Evolutionary conservation across 2,888 invertebrate genomes (phyloP).

Genomic region (Rhamnusium bicolor): DNA sequence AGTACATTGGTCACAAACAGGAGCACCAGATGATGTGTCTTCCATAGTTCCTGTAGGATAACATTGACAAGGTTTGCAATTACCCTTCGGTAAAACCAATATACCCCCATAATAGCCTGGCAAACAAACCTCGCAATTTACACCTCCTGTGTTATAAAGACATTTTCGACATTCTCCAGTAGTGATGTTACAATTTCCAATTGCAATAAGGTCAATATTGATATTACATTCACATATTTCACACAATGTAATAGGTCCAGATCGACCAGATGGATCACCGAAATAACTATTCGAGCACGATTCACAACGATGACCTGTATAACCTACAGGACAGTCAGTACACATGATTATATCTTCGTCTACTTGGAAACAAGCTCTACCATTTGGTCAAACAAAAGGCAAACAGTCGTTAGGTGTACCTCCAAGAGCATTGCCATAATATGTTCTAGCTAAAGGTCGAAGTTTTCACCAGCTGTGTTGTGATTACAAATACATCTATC

Average conservation of each 20-base stretch:
- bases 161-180: constrained; percentile 97
- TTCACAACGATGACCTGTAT: constrained; percentile 92
- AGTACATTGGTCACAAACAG: constrained; percentile 85
- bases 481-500: constrained; percentile 97
- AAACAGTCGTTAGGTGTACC: constrained; percentile 87
- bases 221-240: constrained; percentile 93
- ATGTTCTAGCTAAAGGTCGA: constrained; percentile 96
- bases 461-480: constrained; percentile 95
- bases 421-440: constrained; percentile 92
- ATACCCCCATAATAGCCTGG: constrained; percentile 97
- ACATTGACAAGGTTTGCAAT: constrained; percentile 92
- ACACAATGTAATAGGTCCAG: constrained; percentile 81
- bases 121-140: constrained; percentile 93
- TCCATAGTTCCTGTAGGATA: constrained; percentile 87
- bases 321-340: constrained; percentile 94
- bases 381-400: constrained; percentile 95
- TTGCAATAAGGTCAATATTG: constrained; percentile 95
- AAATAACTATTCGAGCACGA: constrained; percentile 93
- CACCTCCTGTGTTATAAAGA: constrained; percentile 94
- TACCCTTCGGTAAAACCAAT: constrained; percentile 89
- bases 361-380: constrained; percentile 93
- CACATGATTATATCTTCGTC: constrained; percentile 92
- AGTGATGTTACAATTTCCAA: constrained; percentile 97
- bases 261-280: constrained; percentile 72
- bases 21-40: constrained; percentile 78